A percentile compares a stretch with the other conserved stretches of the same genome.
Conservation (phyloP, 2,797 vertebrate species). For the Apodemus agrarius region DNA sequence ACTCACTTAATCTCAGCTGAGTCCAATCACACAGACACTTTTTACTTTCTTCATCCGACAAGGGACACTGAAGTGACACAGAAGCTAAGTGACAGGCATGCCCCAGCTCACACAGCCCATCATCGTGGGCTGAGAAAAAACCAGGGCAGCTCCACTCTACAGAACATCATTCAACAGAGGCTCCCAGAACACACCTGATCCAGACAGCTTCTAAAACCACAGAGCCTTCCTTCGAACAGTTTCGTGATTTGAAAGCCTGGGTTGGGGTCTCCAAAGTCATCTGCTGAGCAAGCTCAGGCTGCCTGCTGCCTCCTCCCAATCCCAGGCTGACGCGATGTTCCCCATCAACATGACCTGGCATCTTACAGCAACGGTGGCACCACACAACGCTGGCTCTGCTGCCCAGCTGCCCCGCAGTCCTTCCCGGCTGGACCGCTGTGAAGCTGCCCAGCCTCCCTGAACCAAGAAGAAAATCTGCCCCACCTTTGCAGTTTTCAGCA, state of each 20-base stretch:
- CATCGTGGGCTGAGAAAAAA: background rate
- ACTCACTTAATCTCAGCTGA: background rate
- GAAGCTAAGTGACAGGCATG: background rate
- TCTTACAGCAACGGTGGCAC: rapidly evolving
- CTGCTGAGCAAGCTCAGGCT: background rate
- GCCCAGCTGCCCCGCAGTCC: background rate
- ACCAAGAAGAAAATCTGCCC: background rate
- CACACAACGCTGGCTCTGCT: background rate
- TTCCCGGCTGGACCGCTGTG: background rate
- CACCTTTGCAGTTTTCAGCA: background rate
- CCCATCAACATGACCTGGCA: rapidly evolving
- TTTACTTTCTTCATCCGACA: background rate
- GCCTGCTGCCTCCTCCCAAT: background rate
- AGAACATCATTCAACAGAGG: background rate
- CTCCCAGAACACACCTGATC: background rate
- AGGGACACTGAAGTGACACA: background rate
- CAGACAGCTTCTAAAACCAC: background rate
- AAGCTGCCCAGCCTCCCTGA: background rate
- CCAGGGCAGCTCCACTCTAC: background rate
- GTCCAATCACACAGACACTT: background rate
- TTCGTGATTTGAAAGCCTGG: background rate
- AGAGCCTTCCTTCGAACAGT: background rate
- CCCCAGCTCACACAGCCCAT: background rate
- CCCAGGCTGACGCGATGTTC: background rate
- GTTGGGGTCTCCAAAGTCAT: background rate